Percentiles rank a stretch among this genome's conserved stretches.
Conservation (phyloP, 1,140 invertebrate species). For the Drosophila sechellia region DNA sequence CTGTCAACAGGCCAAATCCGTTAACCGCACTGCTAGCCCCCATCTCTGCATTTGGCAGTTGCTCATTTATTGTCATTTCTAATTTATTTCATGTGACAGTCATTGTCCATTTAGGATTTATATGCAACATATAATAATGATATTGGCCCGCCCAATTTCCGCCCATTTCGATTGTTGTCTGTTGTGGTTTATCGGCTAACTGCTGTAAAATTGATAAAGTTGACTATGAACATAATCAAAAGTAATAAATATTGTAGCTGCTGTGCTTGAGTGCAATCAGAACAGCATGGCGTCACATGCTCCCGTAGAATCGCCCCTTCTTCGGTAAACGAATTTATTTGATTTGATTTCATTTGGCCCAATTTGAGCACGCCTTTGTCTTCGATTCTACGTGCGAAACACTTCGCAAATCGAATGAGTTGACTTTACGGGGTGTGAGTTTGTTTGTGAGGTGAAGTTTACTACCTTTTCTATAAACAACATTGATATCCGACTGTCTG, state of each 20-base stretch:
- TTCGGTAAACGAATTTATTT: conserved; percentile 58
- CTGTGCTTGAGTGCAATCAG: conserved; percentile 77
- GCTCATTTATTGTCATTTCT: conserved; percentile 81
- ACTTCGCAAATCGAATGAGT: conserved; percentile 55
- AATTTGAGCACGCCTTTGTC: conserved; percentile 49
- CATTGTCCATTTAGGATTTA: conserved; percentile 83
- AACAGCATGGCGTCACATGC: conserved; percentile 65
- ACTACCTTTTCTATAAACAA: conserved; percentile 32
- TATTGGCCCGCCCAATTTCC: conserved; percentile 13
- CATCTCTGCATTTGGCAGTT: conserved; percentile 53
- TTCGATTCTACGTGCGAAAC: conserved; percentile 43
- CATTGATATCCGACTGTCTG: conserved; percentile 21
- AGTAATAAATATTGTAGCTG: conserved; percentile 80
- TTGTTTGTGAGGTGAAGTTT: conserved; percentile 27
- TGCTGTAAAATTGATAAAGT: conserved; percentile 83
- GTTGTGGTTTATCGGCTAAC: conserved; percentile 78
- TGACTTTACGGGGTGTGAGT: conserved; percentile 7
- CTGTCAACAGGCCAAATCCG: conserved; percentile 58
- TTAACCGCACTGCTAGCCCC: conserved; percentile 4
- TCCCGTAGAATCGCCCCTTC: not conserved
- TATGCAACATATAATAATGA: conserved; percentile 59
- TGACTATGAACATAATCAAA: conserved; percentile 83
- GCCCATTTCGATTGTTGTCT: conserved; percentile 38
- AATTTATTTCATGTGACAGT: conserved; percentile 81
- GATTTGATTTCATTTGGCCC: conserved; percentile 72